phyloP scores from a whole-genome alignment of 2,113 vertebrate genomes.

The Rhynchopsitta pachyrhyncha region DNA sequence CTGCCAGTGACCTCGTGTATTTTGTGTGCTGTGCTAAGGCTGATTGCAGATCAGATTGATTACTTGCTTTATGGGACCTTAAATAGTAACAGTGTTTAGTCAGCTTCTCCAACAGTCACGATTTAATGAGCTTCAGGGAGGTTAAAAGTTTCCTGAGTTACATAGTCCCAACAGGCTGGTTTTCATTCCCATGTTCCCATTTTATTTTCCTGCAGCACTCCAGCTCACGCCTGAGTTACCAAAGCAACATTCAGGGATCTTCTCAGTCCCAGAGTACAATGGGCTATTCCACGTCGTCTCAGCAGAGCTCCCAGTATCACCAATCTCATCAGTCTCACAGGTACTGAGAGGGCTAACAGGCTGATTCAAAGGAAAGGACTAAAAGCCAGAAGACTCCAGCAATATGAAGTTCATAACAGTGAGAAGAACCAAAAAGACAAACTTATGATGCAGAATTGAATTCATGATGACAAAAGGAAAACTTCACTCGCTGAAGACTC shows the following conservation, averaged over 20 bases:
- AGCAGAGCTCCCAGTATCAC: conserved; percentile 94
- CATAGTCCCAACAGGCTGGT: background rate
- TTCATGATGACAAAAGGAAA: conserved; percentile 51
- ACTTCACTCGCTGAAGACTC: conserved; percentile 52
- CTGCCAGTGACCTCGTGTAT: background rate
- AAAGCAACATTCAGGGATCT: conserved; percentile 96
- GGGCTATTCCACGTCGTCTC: conserved; percentile 92
- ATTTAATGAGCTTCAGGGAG: background rate
- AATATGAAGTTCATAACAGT: conserved; percentile 73
- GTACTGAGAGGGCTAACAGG: conserved; percentile 80
- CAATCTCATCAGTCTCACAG: conserved; percentile 90
- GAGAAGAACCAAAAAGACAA: conserved; percentile 80
- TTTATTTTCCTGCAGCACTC: conserved; percentile 84
- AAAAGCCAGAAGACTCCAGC: conserved; percentile 71
- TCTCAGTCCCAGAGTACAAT: conserved; percentile 94
- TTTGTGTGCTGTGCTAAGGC: background rate
- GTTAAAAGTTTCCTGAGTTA: background rate
- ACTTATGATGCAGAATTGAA: conserved; percentile 52
- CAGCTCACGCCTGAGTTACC: conserved; percentile 94
- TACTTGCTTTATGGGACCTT: background rate
- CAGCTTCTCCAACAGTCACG: background rate
- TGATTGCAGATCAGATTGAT: background rate
- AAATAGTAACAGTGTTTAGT: background rate
- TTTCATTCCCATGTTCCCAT: background rate
- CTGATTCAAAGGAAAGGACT: conserved; percentile 41